A percentile compares a stretch with the other conserved stretches of the same genome.
phyloP scores from a whole-genome alignment of 2,888 invertebrate species.

The Eupithecia inturbata region DNA sequence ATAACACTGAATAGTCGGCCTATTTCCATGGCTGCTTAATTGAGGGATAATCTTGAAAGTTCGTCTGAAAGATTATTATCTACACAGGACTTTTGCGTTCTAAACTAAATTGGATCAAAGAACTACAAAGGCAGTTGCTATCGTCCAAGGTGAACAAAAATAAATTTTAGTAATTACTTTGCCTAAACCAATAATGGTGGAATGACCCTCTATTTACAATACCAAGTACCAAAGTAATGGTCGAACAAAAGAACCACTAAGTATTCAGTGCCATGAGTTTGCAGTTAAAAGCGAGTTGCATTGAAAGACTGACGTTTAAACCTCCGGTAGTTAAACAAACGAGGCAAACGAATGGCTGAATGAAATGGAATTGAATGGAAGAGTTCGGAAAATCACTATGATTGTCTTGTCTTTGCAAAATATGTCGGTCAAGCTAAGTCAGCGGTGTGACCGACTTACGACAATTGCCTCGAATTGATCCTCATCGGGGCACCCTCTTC shows the following conservation, averaged over 20 bases:
- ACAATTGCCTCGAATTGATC: constrained; percentile 67
- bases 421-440: constrained; percentile 60
- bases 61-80: constrained; percentile 27
- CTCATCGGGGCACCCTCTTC: constrained; percentile 57
- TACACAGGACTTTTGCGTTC: constrained; percentile 9
- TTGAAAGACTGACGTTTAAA: constrained; percentile 38
- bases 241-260: constrained; percentile 28
- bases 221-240: constrained; percentile 11
- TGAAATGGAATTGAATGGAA: constrained; percentile 58
- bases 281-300: constrained; percentile 30
- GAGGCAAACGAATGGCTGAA: constrained; percentile 45
- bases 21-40: constrained; percentile 44
- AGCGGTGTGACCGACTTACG: constrained; percentile 61
- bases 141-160: constrained; percentile 5
- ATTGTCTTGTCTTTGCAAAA: constrained; percentile 58
- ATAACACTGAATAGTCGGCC: constrained; percentile 45
- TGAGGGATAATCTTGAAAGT: constrained; percentile 41
- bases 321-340: constrained; percentile 41
- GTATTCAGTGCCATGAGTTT: constrained; percentile 28
- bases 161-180: constrained; percentile 2
- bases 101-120: constrained; percentile 25
- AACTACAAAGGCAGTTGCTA: constrained; percentile 3
- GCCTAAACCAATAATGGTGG: neutral
- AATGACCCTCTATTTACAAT: constrained; percentile 16
- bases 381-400: constrained; percentile 56